A percentile compares a stretch with the other conserved stretches of the same genome.
These are phyloP conservation scores for Brevipalpus yothersi DNA, from an alignment of 1,140 invertebrate genomes.

Conservation along the genomic window DNA sequence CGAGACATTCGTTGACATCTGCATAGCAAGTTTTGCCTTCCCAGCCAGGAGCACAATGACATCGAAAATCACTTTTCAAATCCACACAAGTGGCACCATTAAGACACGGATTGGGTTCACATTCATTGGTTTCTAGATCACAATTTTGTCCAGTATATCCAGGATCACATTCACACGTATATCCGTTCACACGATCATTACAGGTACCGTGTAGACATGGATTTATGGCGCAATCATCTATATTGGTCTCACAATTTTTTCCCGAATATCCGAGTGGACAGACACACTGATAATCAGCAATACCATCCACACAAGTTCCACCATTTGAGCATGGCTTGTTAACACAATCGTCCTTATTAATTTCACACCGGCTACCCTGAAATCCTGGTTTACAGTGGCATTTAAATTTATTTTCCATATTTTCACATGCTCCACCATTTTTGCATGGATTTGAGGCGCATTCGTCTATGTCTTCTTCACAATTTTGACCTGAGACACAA, in stretches of 20 bases:
- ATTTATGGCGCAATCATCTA: slow-evolving; percentile 41
- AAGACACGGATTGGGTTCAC: slow-evolving; percentile 49
- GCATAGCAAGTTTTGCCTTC: slow-evolving; percentile 20
- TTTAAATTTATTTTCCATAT: slow-evolving; percentile 12
- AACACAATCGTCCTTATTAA: slow-evolving; percentile 51
- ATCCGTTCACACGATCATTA: slow-evolving; percentile 4
- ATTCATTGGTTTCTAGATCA: slow-evolving; percentile 74
- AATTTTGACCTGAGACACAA: slow-evolving; percentile 60
- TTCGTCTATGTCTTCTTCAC: slow-evolving; percentile 65
- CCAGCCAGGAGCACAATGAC: slow-evolving; percentile 6
- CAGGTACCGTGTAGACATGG: slow-evolving; percentile 54
- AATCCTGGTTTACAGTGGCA: slow-evolving; percentile 26
- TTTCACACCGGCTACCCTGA: slow-evolving; percentile 12
- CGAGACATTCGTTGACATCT: slow-evolving; percentile 24
- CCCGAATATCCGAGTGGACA: slow-evolving; percentile 85
- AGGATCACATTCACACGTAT: slow-evolving; percentile 19
- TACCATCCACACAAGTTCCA: slow-evolving; percentile 32
- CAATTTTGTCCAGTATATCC: slow-evolving; percentile 70
- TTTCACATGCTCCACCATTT: slow-evolving; percentile 19
- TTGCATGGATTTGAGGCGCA: slow-evolving; percentile 56
- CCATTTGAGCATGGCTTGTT: slow-evolving; percentile 42
- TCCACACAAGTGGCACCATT: slow-evolving; percentile 87
- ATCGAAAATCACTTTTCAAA: slow-evolving; percentile 22
- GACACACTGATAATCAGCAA: slow-evolving; percentile 44
- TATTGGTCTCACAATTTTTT: slow-evolving; percentile 63